phyloP scores from a whole-genome alignment of 2,113 vertebrate species.

The Oreotrochilus melanogaster region DNA sequence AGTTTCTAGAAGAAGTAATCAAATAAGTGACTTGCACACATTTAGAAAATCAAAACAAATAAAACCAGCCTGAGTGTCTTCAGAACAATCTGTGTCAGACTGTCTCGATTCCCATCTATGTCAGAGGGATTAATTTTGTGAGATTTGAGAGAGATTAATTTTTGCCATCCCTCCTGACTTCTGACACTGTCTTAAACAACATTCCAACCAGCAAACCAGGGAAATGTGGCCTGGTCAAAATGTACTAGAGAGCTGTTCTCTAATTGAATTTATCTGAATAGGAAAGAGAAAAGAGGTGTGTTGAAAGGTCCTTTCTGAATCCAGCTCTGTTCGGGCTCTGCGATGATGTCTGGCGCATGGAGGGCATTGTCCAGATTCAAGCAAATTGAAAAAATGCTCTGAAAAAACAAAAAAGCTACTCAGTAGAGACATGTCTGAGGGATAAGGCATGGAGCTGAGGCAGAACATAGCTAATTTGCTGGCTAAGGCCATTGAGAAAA shows the following conservation, averaged over 20 bases:
- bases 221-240: neutral
- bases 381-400: neutral
- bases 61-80: neutral
- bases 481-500: neutral
- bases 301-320: neutral
- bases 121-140: neutral
- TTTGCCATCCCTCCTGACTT: neutral
- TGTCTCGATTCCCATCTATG: neutral
- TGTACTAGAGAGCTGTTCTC: neutral
- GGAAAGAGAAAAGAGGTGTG: neutral
- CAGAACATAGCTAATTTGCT: neutral
- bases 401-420: neutral
- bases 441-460: rapidly evolving
- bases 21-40: neutral
- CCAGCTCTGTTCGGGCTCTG: neutral
- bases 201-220: neutral
- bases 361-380: rapidly evolving
- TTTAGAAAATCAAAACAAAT: neutral
- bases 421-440: neutral
- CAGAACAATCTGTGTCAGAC: neutral
- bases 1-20: slow-evolving; percentile 3
- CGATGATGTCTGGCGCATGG: neutral
- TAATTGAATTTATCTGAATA: neutral
- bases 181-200: rapidly evolving
- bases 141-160: neutral